A percentile compares a stretch with the other conserved stretches of the same genome.
Evolutionary conservation across 2,888 invertebrate species (phyloP).

Genomic region (Masnerella sp.): DNA sequence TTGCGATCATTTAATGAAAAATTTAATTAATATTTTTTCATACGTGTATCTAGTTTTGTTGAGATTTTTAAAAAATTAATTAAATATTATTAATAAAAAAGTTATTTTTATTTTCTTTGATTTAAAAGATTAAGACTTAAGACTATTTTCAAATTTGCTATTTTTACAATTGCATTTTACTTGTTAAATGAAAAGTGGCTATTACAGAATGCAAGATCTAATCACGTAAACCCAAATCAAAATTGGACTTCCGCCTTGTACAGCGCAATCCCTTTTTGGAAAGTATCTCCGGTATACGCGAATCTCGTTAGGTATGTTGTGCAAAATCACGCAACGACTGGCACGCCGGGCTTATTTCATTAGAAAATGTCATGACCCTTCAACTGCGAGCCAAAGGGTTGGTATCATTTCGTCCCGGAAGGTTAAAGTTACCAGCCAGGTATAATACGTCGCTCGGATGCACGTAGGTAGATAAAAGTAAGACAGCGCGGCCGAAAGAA

Average conservation of each 20-base stretch:
- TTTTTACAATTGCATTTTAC: no score
- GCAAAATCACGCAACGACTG: constrained; percentile 60
- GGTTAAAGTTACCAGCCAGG: constrained; percentile 71
- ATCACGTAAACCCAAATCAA: no score
- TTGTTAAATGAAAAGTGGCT: no score
- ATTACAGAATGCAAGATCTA: no score
- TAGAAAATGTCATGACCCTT: constrained; percentile 69
- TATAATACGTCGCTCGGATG: constrained; percentile 56
- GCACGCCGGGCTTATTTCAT: constrained; percentile 65
- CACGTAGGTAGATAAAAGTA: constrained; percentile 38
- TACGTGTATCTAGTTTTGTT: no score
- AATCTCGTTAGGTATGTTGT: constrained; percentile 50
- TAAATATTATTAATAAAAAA: no score
- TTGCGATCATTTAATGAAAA: no score
- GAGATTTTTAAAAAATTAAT: no score
- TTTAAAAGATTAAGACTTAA: no score
- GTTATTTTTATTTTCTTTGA: no score
- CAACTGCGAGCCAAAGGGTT: constrained; percentile 64
- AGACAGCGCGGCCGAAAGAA: constrained; percentile 51
- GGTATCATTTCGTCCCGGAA: constrained; percentile 66
- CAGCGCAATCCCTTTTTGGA: constrained; percentile 18
- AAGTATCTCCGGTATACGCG: constrained; percentile 37
- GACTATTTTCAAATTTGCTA: no score
- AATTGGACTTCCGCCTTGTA: constrained; percentile 18
- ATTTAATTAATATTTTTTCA: no score